A percentile compares a stretch with the other conserved stretches of the same genome.
Conservation (phyloP, 1,140 invertebrate species). For the Procambarus virginalis region DNA sequence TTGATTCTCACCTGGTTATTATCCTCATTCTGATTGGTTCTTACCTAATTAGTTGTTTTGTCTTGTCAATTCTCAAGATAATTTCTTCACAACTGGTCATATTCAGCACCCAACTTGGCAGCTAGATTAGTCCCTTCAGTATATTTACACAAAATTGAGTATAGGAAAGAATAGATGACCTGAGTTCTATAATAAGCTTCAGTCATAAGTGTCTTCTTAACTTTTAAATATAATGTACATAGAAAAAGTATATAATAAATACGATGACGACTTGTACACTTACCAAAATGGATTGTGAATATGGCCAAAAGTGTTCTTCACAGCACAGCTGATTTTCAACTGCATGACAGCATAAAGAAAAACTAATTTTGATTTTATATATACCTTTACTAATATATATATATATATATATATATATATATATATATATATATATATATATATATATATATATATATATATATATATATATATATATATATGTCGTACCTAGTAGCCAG, state of each 20-base stretch:
- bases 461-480: too few relatives aligned
- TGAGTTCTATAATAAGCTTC: too few relatives aligned
- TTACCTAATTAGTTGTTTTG: neutral
- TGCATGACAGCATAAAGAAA: constrained; percentile 7
- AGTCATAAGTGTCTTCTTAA: too few relatives aligned
- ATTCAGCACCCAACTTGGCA: too few relatives aligned
- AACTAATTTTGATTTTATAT: neutral
- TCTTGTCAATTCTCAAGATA: neutral
- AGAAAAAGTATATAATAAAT: too few relatives aligned
- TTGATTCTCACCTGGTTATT: neutral
- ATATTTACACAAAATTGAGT: too few relatives aligned
- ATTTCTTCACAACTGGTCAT: neutral
- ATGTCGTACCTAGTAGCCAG: too few relatives aligned
- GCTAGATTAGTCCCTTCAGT: too few relatives aligned
- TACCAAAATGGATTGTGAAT: too few relatives aligned
- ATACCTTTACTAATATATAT: neutral
- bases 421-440: constrained; percentile 20
- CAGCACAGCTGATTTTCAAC: constrained; percentile 8
- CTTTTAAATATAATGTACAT: too few relatives aligned
- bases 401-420: constrained; percentile 1
- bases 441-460: constrained; percentile 17
- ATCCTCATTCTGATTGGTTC: neutral
- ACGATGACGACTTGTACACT: too few relatives aligned
- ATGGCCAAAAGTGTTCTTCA: neutral
- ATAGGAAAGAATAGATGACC: too few relatives aligned